phyloP scores from a whole-genome alignment of 2,113 vertebrate genomes.

The Morphnarchus princeps region DNA sequence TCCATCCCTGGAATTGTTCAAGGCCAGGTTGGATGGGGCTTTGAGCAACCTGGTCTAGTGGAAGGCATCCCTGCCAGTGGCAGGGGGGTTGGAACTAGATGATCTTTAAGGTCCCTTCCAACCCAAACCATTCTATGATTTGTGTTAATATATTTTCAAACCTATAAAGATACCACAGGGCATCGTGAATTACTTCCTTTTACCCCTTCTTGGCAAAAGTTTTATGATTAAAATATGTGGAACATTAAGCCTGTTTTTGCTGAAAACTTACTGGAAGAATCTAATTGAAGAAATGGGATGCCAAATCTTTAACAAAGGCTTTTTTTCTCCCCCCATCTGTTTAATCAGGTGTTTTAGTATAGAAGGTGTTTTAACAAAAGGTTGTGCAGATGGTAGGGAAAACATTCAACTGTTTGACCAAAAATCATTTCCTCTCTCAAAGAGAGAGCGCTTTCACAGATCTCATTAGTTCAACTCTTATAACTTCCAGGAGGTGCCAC shows the following conservation, averaged over 20 bases:
- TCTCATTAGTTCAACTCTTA: slow-evolving; percentile 9
- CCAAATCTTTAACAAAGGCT: slow-evolving; percentile 45
- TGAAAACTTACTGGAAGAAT: slow-evolving; percentile 14
- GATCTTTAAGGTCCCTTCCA: neutral
- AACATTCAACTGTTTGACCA: slow-evolving; percentile 21
- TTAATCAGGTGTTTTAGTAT: slow-evolving; percentile 51
- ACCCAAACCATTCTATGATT: neutral
- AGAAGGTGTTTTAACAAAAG: slow-evolving; percentile 53
- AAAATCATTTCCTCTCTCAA: slow-evolving; percentile 52
- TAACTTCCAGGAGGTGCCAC: slow-evolving; percentile 38
- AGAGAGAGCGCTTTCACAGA: slow-evolving; percentile 15
- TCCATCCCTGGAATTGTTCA: too few species aligned
- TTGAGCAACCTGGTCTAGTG: too few species aligned
- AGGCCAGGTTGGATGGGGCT: too few species aligned
- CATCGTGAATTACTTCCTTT: neutral
- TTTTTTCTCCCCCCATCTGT: slow-evolving; percentile 29
- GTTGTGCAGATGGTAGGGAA: slow-evolving; percentile 39
- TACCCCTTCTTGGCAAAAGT: neutral
- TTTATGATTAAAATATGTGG: neutral
- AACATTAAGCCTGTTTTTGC: neutral
- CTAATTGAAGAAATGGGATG: neutral
- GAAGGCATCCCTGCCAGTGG: neutral
- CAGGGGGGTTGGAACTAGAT: too few species aligned
- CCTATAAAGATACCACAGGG: neutral
- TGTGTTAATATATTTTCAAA: neutral